A percentile compares a stretch with the other conserved stretches of the same genome.
phyloP scores from a whole-genome alignment of 2,113 vertebrate genomes.

The Glareola pratincola region DNA sequence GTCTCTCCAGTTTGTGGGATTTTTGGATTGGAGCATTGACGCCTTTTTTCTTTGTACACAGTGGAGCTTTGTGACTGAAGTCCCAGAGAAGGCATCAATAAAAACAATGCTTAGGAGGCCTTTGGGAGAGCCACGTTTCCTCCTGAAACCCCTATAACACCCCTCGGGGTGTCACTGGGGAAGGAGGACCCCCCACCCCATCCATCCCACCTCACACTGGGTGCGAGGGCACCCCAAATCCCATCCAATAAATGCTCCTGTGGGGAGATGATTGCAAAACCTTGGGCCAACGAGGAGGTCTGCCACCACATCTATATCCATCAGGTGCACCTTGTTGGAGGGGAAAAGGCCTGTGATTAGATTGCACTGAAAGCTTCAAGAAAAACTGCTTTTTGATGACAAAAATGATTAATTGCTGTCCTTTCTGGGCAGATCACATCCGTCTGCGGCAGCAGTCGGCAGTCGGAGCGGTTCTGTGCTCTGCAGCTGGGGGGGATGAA shows the following conservation, averaged over 20 bases:
- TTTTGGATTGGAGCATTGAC: neutral
- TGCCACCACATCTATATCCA: neutral
- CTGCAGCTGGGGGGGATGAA: neutral
- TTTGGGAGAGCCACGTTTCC: neutral
- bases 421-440: neutral
- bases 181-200: neutral
- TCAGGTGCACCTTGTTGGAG: neutral
- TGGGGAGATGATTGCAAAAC: neutral
- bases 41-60: neutral
- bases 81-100: rapidly evolving
- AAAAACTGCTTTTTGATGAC: neutral
- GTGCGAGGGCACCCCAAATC: neutral
- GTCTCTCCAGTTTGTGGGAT: neutral
- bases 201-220: neutral
- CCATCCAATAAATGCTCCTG: neutral
- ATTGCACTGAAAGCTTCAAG: neutral
- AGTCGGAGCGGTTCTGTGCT: rapidly evolving
- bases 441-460: neutral
- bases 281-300: rapidly evolving
- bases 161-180: neutral
- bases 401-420: constrained; percentile 8
- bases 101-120: neutral
- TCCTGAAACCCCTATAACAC: neutral
- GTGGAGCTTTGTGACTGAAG: neutral
- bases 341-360: neutral